These are phyloP conservation scores for Seira musarum DNA, from an alignment of 2,888 invertebrate species.

Conservation along the genomic window DNA sequence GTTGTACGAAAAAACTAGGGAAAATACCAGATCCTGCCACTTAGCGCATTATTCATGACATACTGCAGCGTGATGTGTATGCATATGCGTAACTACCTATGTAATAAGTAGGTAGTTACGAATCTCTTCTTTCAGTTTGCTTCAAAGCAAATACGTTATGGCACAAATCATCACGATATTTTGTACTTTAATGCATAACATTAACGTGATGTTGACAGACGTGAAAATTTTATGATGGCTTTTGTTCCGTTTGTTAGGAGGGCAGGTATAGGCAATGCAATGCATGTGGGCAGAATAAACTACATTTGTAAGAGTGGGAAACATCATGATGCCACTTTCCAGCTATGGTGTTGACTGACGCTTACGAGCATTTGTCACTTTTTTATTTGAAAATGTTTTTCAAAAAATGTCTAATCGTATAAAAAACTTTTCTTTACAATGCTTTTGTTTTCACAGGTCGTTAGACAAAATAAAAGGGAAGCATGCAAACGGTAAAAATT, in stretches of 20 bases:
- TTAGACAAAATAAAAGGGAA: constrained; percentile 18
- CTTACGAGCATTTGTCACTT: neutral
- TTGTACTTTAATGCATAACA: constrained; percentile 20
- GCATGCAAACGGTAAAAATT: no score
- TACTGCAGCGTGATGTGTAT: neutral
- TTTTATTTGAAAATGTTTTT: neutral
- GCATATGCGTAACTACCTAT: no score
- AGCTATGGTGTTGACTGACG: neutral
- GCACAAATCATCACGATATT: no score
- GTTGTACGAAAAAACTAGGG: no score
- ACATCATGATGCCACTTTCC: no score
- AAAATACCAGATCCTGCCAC: constrained; percentile 19
- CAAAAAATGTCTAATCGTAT: neutral
- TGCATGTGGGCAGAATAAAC: constrained; percentile 24
- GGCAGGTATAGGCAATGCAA: constrained; percentile 17
- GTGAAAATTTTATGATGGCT: constrained; percentile 26
- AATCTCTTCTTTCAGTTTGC: no score
- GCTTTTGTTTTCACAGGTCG: constrained; percentile 17
- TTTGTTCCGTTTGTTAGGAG: no score
- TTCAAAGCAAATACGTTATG: no score
- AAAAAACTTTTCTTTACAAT: constrained; percentile 9
- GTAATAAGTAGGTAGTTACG: no score
- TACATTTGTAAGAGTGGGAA: constrained; percentile 1
- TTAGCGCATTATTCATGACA: neutral
- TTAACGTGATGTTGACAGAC: neutral